Percentiles rank a stretch among this genome's conserved stretches.
Evolutionary conservation across 1,140 invertebrate species (phyloP).

Genomic region (Euura saliciscinereae): DNA sequence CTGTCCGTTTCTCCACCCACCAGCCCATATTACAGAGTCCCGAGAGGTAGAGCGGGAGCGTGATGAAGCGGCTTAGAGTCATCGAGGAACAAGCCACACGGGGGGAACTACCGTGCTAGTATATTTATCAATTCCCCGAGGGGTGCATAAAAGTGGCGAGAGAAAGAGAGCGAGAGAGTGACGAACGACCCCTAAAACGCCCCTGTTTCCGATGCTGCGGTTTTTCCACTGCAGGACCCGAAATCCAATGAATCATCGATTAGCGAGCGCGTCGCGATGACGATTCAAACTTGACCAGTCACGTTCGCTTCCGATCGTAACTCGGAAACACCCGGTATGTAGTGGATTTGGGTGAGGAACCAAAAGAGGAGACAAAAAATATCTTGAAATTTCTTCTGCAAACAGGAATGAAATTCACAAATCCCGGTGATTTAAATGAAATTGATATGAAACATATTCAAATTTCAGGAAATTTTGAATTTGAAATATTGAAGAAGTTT

Average conservation of each 20-base stretch:
- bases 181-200: background rate
- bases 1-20: too few relatives aligned
- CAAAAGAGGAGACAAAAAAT: too few relatives aligned
- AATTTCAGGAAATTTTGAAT: too few relatives aligned
- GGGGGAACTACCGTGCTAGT: background rate
- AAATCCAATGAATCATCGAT: background rate
- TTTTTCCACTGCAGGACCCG: background rate
- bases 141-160: background rate
- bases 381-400: too few relatives aligned
- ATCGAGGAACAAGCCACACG: background rate
- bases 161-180: background rate
- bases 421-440: too few relatives aligned
- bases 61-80: background rate
- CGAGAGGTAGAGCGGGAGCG: background rate
- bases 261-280: background rate
- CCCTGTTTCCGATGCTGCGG: background rate
- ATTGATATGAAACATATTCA: too few relatives aligned
- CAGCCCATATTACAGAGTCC: too few relatives aligned
- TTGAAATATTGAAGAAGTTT: too few relatives aligned
- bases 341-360: too few relatives aligned
- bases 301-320: background rate
- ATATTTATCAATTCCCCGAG: background rate
- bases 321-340: too few relatives aligned
- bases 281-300: background rate
- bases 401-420: too few relatives aligned